A percentile compares a stretch with the other conserved stretches of the same genome.
phyloP scores from a whole-genome alignment of 2,113 vertebrate genomes.

The pig (Sus scrofa) region DNA sequence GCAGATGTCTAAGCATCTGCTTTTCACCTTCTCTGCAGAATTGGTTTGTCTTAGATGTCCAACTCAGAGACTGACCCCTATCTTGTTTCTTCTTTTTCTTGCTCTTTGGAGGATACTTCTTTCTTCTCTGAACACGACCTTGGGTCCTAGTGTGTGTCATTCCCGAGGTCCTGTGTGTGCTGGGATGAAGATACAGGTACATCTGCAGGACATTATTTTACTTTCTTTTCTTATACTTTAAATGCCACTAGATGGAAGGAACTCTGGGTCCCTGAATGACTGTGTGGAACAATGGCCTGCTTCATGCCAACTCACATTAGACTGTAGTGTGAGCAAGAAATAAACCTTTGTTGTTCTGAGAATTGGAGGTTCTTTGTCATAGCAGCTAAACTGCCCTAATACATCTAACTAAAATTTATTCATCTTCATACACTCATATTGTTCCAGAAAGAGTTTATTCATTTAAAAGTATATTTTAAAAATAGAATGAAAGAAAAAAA shows the following conservation, averaged over 20 bases:
- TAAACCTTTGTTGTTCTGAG: background rate
- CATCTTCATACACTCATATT: background rate
- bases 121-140: background rate
- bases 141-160: background rate
- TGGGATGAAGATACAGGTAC: background rate
- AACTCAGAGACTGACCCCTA: background rate
- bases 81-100: background rate
- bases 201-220: background rate
- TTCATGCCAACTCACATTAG: background rate
- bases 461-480: background rate
- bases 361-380: background rate
- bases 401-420: background rate
- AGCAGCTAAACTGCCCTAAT: background rate
- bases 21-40: background rate
- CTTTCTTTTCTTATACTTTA: background rate
- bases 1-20: background rate
- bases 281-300: fast-evolving
- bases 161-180: no score
- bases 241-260: background rate
- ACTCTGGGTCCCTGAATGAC: background rate
- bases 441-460: background rate
- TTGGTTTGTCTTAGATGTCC: background rate
- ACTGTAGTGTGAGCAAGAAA: background rate
- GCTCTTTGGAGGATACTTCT: fast-evolving
- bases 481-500: background rate